Evolutionary conservation across 2,888 invertebrate genomes (phyloP), one percentile per base, ranked within the genome.

Genomic region (Tiliacea citrago): DNA sequence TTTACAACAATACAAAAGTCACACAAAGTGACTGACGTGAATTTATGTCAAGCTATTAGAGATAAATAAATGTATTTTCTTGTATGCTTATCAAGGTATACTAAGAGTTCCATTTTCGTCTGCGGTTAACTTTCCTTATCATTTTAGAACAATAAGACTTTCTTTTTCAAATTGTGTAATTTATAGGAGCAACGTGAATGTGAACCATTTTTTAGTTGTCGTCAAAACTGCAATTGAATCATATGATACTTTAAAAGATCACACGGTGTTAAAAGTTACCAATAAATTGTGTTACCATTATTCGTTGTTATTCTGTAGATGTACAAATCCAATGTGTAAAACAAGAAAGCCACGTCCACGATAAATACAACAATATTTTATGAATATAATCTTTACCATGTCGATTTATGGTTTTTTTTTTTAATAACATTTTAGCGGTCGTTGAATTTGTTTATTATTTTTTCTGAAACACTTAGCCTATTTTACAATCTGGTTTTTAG

Each of bases 321-420:
- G 5, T 24, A 35, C 0, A 61, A 35, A 24, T 29, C n/a, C n/a
- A 10, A 12, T 45, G 35, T 39, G 6, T 51, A n/a, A 24, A 51
- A 51, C 51, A 47, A 68, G 77, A 77, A 75, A 75, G 68, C 35
- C 71, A 71, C 76, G 49, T 29, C 3, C 2, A n/a, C 12, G 8
- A 65, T 7, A 9, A 39, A 3, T 16, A 65, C 1, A 0, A 68
- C 16, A 47, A 45, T 49, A 16, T 57, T n/a, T 16, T 24, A 24
- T 55, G 16, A 35, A 10, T 9, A 5, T 5, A 29, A n/a, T 68
- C 13, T 55, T 16, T 4, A 0, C 3, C 29, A 29, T 29, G 29
- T 29, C 29, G 29, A 29, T 29, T 29, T 29, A 29, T 29, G 29
- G 1, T 29, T 29, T 29, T 29, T 18, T 29, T 29, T 29, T 29